Evolutionary conservation across 2,888 invertebrate species (phyloP), one percentile per base, ranked within the genome.

Genomic region (Drosophila setosimentum): DNA sequence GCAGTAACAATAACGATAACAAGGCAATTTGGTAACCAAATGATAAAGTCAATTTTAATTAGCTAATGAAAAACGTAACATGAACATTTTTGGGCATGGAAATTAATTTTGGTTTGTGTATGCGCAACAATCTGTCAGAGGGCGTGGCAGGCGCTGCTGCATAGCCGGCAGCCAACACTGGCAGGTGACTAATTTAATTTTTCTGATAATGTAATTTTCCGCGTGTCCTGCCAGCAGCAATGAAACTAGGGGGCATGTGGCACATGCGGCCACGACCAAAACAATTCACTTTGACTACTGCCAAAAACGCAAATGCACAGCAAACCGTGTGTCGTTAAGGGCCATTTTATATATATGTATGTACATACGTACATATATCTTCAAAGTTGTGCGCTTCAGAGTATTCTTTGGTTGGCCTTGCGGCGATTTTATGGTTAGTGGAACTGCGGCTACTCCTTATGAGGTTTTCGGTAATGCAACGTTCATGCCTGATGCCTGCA

Each of bases 41-140:
- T 87, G 80, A 83, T 77, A 73, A 68, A 83, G 80, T 76, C 68
- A 73, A 88, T 71, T 84, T 84, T 86, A 88, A 88, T 84, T 84
- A 84, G 84, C 84, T 84, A 84, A 84, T 84, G 84, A 69, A 82
- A 78, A 81, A 59, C 75, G 68, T 45, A 45, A 51, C 64, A 58
- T 67, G 72, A 63, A 72, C 62, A 82, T 64, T 68, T 66, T 65
- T 50, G 68, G 57, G 49, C 45, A 73, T 75, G 78, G 60, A 81
- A 83, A 83, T 74, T 72, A 67, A 78, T 76, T 79, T 84, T 66
- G 57, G 57, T 54, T 55, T 55, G 7, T 51, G 32, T 58, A 32
- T 53, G 42, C 40, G 24, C 35, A 70, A 62, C 59, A 76, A 76
- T 63, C 62, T 80, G 80, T 57, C 62, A 69, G 63, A 37, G 54